Evolutionary conservation across 2,797 vertebrate species (phyloP).

Genomic region (Tamandua tetradactyla): DNA sequence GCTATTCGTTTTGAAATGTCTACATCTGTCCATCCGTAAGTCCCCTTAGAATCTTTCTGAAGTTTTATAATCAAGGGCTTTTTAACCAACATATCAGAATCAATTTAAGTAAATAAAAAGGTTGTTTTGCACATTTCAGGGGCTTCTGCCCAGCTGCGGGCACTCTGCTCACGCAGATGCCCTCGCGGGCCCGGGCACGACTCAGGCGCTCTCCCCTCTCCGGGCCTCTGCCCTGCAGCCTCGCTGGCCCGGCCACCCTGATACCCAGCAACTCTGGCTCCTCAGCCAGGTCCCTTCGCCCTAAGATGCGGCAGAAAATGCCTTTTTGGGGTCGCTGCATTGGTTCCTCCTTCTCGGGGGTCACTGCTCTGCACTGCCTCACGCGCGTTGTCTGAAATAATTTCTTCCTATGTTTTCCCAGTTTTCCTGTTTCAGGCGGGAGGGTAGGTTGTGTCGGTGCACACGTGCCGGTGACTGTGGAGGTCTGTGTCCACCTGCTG

Average conservation of each 20-base stretch:
- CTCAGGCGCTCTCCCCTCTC: too few species aligned
- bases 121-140: too few species aligned
- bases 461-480: background rate
- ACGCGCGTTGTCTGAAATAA: background rate
- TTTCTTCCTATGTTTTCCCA: background rate
- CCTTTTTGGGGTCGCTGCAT: background rate
- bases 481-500: background rate
- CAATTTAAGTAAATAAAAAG: too few species aligned
- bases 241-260: background rate
- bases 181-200: too few species aligned
- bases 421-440: background rate
- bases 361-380: background rate
- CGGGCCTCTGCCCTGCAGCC: background rate
- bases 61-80: too few species aligned
- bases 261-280: background rate
- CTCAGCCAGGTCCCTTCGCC: background rate
- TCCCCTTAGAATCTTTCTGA: too few species aligned
- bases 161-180: background rate
- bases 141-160: background rate
- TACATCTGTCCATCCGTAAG: too few species aligned
- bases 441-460: background rate
- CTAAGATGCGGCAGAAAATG: background rate
- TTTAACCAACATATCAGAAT: too few species aligned
- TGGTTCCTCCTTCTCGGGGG: background rate
- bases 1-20: too few species aligned